Evolutionary conservation across 2,888 invertebrate species (phyloP).

Genomic region (Anthoptus insignis): DNA sequence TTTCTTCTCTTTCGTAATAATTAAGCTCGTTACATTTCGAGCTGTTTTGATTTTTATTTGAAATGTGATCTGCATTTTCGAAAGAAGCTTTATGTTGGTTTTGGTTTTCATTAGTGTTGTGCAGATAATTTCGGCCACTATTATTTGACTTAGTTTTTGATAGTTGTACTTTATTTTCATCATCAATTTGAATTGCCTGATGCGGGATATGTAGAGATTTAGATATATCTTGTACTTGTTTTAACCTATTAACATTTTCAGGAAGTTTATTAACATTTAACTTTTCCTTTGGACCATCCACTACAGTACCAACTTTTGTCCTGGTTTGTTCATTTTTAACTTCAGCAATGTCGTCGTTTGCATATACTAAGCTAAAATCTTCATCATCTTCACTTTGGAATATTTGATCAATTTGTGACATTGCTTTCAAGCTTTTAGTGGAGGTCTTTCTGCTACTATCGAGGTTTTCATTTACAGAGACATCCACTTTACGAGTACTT

Average conservation of each 20-base stretch:
- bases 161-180: constrained; percentile 30
- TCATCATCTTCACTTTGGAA: constrained; percentile 40
- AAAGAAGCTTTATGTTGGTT: background rate
- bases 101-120: background rate
- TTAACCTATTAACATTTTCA: background rate
- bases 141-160: background rate
- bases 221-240: constrained; percentile 13
- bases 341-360: constrained; percentile 39
- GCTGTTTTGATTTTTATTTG: background rate
- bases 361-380: constrained; percentile 45
- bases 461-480: background rate
- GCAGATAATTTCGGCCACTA: background rate
- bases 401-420: constrained; percentile 23
- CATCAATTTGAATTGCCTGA: background rate
- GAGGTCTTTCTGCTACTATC: background rate
- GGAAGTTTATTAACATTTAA: background rate
- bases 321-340: constrained; percentile 31
- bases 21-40: background rate
- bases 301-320: constrained; percentile 13
- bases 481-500: background rate
- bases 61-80: background rate
- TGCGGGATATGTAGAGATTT: constrained; percentile 20
- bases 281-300: background rate
- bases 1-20: background rate
- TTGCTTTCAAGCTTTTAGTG: constrained; percentile 4